phyloP scores from a whole-genome alignment of 2,888 invertebrate genomes.

The Embidobia sp. region DNA sequence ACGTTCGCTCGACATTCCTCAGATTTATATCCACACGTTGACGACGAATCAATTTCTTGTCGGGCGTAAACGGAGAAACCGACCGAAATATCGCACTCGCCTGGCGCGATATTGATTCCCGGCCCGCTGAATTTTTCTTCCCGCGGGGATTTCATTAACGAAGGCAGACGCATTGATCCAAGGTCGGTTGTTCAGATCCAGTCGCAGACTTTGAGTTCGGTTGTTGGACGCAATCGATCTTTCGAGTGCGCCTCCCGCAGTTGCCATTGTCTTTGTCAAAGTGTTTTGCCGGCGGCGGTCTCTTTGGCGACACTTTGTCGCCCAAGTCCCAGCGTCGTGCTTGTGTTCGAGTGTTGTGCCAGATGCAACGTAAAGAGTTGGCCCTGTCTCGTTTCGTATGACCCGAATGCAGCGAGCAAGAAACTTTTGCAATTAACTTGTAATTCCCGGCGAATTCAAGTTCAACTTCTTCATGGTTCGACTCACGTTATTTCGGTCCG shows the following conservation, averaged over 20 bases:
- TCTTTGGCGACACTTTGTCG: constrained; percentile 59
- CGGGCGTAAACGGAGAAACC: background rate
- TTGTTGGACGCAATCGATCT: constrained; percentile 73
- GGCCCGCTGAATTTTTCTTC: background rate
- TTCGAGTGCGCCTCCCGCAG: constrained; percentile 68
- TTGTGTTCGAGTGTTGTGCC: constrained; percentile 63
- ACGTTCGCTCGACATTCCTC: no score
- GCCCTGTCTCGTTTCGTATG: constrained; percentile 39
- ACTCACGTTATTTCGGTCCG: background rate
- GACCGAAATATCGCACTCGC: background rate
- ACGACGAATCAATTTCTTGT: background rate
- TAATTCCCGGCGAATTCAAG: constrained; percentile 5
- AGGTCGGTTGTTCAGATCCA: constrained; percentile 49
- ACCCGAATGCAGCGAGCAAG: constrained; percentile 7
- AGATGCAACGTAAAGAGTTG: constrained; percentile 47
- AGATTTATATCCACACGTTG: no score
- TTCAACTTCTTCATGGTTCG: constrained; percentile 3
- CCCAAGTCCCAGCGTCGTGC: constrained; percentile 42
- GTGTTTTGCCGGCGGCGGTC: constrained; percentile 63
- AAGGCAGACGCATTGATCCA: constrained; percentile 35
- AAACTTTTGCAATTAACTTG: constrained; percentile 44
- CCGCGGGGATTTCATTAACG: constrained; percentile 22
- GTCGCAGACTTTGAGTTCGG: constrained; percentile 61
- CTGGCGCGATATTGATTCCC: background rate
- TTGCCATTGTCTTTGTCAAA: constrained; percentile 71